Evolutionary conservation across 2,797 vertebrate species (phyloP), one percentile per base, ranked within the genome.

Genomic region (Cyprinodon diabolis): DNA sequence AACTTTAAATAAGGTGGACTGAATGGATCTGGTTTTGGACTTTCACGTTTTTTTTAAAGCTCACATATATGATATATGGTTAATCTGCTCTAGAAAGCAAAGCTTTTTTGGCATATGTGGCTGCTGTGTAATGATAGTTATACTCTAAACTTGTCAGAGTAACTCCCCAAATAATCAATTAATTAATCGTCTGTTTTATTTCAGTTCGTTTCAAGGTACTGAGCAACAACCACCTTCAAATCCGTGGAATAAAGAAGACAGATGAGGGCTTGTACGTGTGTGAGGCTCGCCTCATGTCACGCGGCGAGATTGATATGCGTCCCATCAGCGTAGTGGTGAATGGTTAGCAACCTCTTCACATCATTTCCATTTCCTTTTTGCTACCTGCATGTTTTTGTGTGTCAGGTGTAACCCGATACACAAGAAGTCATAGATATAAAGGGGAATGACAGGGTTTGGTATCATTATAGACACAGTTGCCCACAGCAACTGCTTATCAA

Each of bases 211-310:
- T 99, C 89, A 96, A 94, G 82, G 93, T 97, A 72, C 93, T 99
- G 86, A 87, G 85, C 93, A 99, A 98, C 95, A 97, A 98, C 94
- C 98, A 98, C 95, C 95, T 99, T 84, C 97, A 98, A 92, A 99
- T 99, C 88, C 95, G 95, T 7, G 95, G 96, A 68, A 98, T 99
- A 92, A 98, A 96, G 95, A 99, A 99, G 93, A 96, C 96, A 0
- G 98, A 99, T 58, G 98, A 99, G 87, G 98, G 98, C 40, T 89
- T 85, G 0, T 99, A 99, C 79, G 96, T 96, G 78, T 99, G 98
- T 23, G 98, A 99, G 93, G 98, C 95, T n/a, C 96, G 97, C 81
- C 96, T 99, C 89, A 93, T 98, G 95, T 95, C 96, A 5, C 96
- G 98, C 0, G 98, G 98, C 70, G 98, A 99, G 93, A 97, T 99